Percentiles rank a stretch among this genome's conserved stretches.
Evolutionary conservation across 2,113 vertebrate species (phyloP).

Genomic region (Gallinago paraguaiae): DNA sequence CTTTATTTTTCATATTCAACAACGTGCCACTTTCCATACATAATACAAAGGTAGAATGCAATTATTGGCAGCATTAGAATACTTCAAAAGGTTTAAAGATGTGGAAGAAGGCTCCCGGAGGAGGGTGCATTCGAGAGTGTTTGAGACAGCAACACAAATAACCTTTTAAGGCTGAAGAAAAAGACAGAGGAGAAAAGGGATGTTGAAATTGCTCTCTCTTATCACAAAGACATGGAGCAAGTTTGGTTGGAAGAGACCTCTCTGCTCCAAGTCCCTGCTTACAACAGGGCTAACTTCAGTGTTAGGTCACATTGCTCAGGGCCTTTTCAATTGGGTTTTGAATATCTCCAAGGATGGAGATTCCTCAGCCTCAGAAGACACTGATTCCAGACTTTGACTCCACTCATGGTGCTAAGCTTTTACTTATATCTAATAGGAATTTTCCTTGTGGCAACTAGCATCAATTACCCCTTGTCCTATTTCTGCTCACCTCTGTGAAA

Average conservation of each 20-base stretch:
- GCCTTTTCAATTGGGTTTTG: background rate
- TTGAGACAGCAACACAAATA: constrained; percentile 19
- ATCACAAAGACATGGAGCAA: background rate
- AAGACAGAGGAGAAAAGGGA: background rate
- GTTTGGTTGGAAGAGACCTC: background rate
- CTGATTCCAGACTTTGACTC: background rate
- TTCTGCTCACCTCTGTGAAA: background rate
- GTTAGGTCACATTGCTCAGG: background rate
- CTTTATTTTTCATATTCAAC: constrained; percentile 55
- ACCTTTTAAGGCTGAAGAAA: background rate
- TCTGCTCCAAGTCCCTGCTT: background rate
- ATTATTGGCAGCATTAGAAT: constrained; percentile 5
- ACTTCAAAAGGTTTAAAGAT: constrained; percentile 22
- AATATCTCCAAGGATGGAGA: background rate
- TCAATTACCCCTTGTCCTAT: background rate
- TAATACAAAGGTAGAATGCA: constrained; percentile 17
- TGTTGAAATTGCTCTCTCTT: background rate
- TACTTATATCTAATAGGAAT: background rate
- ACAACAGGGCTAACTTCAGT: background rate
- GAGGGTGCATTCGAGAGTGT: background rate
- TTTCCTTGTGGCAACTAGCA: background rate
- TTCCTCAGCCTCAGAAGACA: background rate
- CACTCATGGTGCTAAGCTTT: background rate
- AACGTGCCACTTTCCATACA: background rate
- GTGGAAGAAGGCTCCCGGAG: constrained; percentile 7